phyloP scores from a whole-genome alignment of 2,113 vertebrate species.

The Scytalopus superciliaris region DNA sequence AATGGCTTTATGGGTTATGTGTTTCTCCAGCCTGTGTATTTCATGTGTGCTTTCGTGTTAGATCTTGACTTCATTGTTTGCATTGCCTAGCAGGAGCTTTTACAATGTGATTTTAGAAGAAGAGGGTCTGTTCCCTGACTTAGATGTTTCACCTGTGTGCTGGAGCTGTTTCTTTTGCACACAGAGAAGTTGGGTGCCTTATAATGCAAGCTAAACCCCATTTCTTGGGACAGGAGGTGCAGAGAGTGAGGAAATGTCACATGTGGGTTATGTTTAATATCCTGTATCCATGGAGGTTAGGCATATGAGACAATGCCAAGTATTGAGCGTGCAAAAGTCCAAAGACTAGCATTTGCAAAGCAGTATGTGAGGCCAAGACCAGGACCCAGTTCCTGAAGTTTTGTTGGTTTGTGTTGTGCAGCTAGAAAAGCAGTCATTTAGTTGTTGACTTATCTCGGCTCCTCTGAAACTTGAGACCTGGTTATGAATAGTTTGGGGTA shows the following conservation, averaged over 20 bases:
- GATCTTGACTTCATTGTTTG: background rate
- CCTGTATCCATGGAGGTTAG: background rate
- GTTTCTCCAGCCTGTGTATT: background rate
- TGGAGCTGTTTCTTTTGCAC: background rate
- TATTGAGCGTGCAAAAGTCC: background rate
- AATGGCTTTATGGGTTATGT: background rate
- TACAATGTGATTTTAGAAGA: background rate
- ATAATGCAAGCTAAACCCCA: background rate
- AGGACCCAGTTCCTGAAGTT: background rate
- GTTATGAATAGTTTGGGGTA: background rate
- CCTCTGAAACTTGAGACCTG: background rate
- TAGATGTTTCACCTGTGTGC: background rate
- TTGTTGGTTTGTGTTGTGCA: background rate
- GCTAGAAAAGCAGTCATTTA: background rate
- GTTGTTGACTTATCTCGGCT: background rate
- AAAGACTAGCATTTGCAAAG: background rate
- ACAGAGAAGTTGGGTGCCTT: background rate
- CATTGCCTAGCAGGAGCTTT: background rate
- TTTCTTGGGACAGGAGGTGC: background rate
- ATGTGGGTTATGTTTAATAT: background rate
- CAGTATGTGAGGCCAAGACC: background rate
- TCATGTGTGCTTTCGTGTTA: background rate
- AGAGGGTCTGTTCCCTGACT: background rate
- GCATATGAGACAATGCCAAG: background rate
- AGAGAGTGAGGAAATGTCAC: accelerated